These are phyloP conservation scores for Phragmatobia fuliginosa DNA, from an alignment of 2,888 invertebrate genomes.

Conservation along the genomic window DNA sequence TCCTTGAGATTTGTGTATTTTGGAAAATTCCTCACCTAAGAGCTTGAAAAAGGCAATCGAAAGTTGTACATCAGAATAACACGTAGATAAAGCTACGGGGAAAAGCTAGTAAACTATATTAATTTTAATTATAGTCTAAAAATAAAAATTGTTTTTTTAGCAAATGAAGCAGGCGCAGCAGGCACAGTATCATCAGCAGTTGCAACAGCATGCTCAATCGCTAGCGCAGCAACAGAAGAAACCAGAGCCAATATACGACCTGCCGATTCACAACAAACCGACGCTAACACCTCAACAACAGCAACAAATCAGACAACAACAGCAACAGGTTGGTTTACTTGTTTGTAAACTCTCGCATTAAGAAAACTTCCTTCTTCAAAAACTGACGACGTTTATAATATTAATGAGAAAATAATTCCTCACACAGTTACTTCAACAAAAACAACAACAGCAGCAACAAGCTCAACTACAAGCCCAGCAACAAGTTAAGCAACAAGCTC, in stretches of 20 bases:
- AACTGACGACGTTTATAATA: not conserved
- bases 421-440: slow-evolving; percentile 42
- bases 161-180: slow-evolving; percentile 62
- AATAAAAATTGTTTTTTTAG: slow-evolving; percentile 37
- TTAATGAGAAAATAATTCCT: not conserved
- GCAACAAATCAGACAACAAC: slow-evolving; percentile 62
- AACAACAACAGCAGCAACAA: slow-evolving; percentile 38
- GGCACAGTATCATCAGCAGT: slow-evolving; percentile 49
- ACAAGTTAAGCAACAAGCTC: slow-evolving; percentile 42
- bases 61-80: too few species aligned
- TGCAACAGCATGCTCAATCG: slow-evolving; percentile 46
- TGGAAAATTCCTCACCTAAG: too few species aligned
- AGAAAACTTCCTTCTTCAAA: not conserved
- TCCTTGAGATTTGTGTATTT: too few species aligned
- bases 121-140: too few species aligned
- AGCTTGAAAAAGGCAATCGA: too few species aligned
- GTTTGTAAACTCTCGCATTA: too few species aligned
- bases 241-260: slow-evolving; percentile 79
- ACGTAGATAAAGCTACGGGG: too few species aligned
- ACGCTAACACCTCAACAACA: slow-evolving; percentile 71
- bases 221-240: slow-evolving; percentile 65
- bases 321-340: slow-evolving; percentile 44
- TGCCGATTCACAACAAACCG: slow-evolving; percentile 81
- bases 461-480: slow-evolving; percentile 44
- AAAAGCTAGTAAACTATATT: too few species aligned